Evolutionary conservation across 2,113 vertebrate species (phyloP), one percentile per base, ranked within the genome.

Genomic region (Corythoichthys haematopterus): DNA sequence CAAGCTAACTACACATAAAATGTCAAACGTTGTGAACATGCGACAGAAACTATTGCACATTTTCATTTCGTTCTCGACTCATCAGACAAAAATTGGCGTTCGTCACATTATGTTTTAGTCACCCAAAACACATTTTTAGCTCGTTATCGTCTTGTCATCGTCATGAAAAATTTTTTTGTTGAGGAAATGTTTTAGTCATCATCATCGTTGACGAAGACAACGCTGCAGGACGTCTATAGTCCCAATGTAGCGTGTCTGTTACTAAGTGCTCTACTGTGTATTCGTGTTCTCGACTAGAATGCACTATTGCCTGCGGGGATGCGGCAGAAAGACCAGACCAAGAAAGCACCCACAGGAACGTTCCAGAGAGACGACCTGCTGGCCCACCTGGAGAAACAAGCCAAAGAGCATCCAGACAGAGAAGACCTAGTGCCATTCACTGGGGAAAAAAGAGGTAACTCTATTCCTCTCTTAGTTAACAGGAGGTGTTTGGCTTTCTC

Each of bases 391-490:
- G 97, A 99, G 91, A 93, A 98, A 82, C 92, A 98, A 88, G 97
- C 97, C 15, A 96, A 95, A 72, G 96, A 98, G 5, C 84, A 94
- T 83, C 95, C 96, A 48, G 97, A 99, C 85, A 88, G 84, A 87
- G 96, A 98, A 81, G 97, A 98, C 84, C 88, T 96, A 86, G 96
- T 99, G 69, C 97, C 97, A 69, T 98, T 90, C 88, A 99, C 96
- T 0, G 95, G 97, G 1, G 95, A 99, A 84, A 99, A 98, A 89
- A 94, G 94, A 96, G 97, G 97, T 98, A 82, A 55, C 3, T n/a
- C n/a, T 46, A 13, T 5, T 35, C 14, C 20, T 35, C 14, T 61
- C 9, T 37, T 4, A 3, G 3, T 67, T 20, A 37, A 53, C 7
- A 11, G n/a, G 7, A 20, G 16, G 35, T 3, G 28, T 72, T 15